These are phyloP conservation scores for Heloderma charlesbogerti DNA, from an alignment of 2,113 vertebrate species.

Conservation along the genomic window DNA sequence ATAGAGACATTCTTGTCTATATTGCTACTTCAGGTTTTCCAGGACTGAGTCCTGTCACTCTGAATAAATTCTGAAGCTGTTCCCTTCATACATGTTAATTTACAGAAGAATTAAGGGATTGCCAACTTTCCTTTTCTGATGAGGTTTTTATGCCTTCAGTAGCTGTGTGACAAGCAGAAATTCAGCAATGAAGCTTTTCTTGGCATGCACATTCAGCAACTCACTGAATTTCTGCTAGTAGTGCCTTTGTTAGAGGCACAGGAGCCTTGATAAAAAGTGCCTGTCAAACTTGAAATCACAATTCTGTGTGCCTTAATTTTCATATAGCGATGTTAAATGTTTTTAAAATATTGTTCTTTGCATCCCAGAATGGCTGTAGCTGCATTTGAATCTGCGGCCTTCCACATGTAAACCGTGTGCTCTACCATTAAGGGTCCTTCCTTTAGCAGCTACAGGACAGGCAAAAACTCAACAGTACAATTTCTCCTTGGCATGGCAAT, in stretches of 20 bases:
- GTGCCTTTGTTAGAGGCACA: neutral
- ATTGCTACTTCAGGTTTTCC: neutral
- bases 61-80: neutral
- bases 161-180: neutral
- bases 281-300: neutral
- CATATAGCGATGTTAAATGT: neutral
- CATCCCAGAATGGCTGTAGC: neutral
- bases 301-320: neutral
- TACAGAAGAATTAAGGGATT: neutral
- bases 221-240: neutral
- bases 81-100: neutral
- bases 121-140: neutral
- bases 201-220: neutral
- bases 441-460: neutral
- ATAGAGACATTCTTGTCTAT: neutral
- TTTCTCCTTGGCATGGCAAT: neutral
- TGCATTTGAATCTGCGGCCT: neutral
- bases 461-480: neutral
- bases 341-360: neutral
- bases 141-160: neutral
- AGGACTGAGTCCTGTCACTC: neutral
- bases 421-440: neutral
- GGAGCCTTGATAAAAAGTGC: neutral
- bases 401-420: neutral
- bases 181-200: neutral